These are phyloP conservation scores for Dysdera silvatica DNA, from an alignment of 1,140 invertebrate species.

Conservation along the genomic window DNA sequence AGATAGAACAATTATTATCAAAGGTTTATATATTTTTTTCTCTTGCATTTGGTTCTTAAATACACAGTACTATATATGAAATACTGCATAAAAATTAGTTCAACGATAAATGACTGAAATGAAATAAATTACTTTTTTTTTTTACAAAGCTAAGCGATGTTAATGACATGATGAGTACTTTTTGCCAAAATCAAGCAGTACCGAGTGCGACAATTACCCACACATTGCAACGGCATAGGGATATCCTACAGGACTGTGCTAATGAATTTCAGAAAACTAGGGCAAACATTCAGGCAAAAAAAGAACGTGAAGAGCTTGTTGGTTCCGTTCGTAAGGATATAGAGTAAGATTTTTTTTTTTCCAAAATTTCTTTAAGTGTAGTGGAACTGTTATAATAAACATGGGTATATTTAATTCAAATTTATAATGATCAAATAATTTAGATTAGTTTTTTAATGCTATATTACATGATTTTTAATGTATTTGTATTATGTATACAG, in stretches of 20 bases:
- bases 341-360: constrained; percentile 46
- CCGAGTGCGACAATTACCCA: constrained; percentile 67
- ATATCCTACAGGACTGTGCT: constrained; percentile 87
- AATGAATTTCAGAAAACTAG: constrained; percentile 88
- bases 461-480: no score
- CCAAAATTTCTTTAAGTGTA: constrained; percentile 1
- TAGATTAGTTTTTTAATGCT: constrained; percentile 7
- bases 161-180: constrained; percentile 82
- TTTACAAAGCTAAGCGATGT: constrained; percentile 61
- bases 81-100: no score
- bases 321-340: constrained; percentile 62
- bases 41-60: background rate
- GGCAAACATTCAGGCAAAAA: constrained; percentile 70
- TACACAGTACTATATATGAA: background rate
- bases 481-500: no score
- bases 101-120: no score
- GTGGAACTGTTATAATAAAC: no score
- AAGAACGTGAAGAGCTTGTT: constrained; percentile 79
- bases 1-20: constrained; percentile 78
- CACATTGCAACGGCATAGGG: constrained; percentile 85
- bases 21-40: constrained; percentile 54
- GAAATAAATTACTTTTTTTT: no score
- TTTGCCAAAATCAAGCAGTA: constrained; percentile 51
- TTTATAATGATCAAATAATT: background rate
- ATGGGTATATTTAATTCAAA: background rate